A percentile compares a stretch with the other conserved stretches of the same genome.
These are phyloP conservation scores for Aromia moschata DNA, from an alignment of 2,888 invertebrate species.

Conservation along the genomic window DNA sequence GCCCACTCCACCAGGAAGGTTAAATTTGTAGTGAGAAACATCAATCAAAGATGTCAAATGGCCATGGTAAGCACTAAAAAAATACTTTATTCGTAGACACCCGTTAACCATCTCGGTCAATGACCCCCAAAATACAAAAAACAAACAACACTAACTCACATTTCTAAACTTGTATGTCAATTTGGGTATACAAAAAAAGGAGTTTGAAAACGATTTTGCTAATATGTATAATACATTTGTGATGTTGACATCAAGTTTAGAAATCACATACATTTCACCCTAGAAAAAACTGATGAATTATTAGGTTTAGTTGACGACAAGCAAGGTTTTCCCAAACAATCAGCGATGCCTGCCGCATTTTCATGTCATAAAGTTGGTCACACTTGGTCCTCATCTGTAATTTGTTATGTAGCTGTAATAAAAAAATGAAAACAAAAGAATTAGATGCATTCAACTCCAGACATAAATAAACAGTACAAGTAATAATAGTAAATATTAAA, in stretches of 20 bases:
- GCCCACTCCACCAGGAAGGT: conserved; percentile 83
- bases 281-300: conserved; percentile 36
- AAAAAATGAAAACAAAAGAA: conserved; percentile 57
- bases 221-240: too few relatives aligned
- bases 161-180: conserved; percentile 30
- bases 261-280: conserved; percentile 31
- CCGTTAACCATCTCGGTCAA: conserved; percentile 32
- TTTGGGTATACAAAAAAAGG: not conserved
- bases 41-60: conserved; percentile 95
- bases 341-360: conserved; percentile 11
- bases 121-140: conserved; percentile 26
- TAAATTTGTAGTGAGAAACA: conserved; percentile 98
- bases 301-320: conserved; percentile 30
- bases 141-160: conserved; percentile 21
- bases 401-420: conserved; percentile 55
- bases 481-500: not conserved
- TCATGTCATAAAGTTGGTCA: conserved; percentile 22
- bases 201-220: too few relatives aligned
- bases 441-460: conserved; percentile 35
- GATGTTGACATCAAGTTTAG: conserved; percentile 29
- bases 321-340: conserved; percentile 24
- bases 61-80: conserved; percentile 97
- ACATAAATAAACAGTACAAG: conserved; percentile 11
- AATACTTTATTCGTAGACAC: conserved; percentile 57
- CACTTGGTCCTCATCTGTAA: conserved; percentile 32